These are phyloP conservation scores for Hymenopus coronatus DNA, from an alignment of 2,888 invertebrate species.

Conservation along the genomic window DNA sequence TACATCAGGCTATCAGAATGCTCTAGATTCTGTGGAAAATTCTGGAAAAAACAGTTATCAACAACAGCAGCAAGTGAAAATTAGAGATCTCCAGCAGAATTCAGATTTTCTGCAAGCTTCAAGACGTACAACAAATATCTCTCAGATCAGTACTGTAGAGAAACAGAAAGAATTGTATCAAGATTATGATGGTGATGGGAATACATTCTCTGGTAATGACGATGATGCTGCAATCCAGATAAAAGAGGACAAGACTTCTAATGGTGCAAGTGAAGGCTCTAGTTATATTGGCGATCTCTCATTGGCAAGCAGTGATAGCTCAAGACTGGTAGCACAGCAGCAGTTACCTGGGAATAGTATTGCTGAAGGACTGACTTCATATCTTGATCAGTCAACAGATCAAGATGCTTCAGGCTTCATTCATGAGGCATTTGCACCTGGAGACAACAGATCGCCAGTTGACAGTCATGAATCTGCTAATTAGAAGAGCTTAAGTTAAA, in stretches of 20 bases:
- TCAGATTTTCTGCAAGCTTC: background rate
- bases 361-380: background rate
- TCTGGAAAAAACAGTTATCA: background rate
- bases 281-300: background rate
- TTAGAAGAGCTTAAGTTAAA: background rate
- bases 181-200: background rate
- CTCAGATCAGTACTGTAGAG: background rate
- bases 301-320: background rate
- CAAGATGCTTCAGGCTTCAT: background rate
- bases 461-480: background rate
- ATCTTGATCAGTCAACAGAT: background rate
- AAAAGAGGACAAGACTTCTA: background rate
- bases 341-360: background rate
- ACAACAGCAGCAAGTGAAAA: background rate
- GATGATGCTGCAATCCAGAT: background rate
- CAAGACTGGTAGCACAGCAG: background rate
- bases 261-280: background rate
- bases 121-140: background rate
- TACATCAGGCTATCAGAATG: background rate
- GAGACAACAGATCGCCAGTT: background rate
- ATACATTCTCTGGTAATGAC: background rate
- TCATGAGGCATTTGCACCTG: background rate
- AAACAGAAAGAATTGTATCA: background rate
- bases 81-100: background rate
- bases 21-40: background rate